Base-by-base conservation (phyloP, 1,140 invertebrate genomes). In the Tenebrio molitor region DNA sequence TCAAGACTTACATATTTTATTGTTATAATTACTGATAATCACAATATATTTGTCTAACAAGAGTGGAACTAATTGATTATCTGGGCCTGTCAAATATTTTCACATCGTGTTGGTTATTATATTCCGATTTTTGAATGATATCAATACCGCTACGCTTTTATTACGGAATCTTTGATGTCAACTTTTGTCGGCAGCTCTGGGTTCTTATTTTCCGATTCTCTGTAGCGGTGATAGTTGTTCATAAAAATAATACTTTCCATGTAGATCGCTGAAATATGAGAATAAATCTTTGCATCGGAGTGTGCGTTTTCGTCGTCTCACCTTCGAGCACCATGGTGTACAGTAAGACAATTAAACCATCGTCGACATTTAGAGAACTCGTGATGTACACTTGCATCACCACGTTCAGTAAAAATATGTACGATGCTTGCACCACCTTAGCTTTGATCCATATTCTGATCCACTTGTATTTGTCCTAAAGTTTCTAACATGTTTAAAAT, bases 361-460 rank as follows among this genome's bases (percentile, higher is more conserved):
- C 50, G 14, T 12, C 50, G 16, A 58, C n/a, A 58, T 33, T 58
- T 5, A 58, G n/a, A 1, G 50, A 34, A 14, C n/a, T 23, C 12
- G 50, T 29, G 1, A 58, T 29, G 14, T 58, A 58, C 10, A 58
- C 21, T 29, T 58, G 50, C 23, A 58, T 58, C n/a, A 58, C 50
- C n/a, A 58, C 12, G 29, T 58, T 58, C 4, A 58, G 50, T 5
- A 58, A 14, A 58, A 58, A 29, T 21, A 58, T 25, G 23, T 58
- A 58, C 14, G 50, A 58, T 12, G 50, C 50, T 58, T 58, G 50
- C 2, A 58, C 50, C 19, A 58, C 50, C 16, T 58, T 58, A 14
- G 50, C 50, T 15, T 58, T 58, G n/a, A 58, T 58, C 50, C 50
- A 58, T 29, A 58, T 29, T n/a, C 50, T 58, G 10, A 58, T 58